These are phyloP conservation scores for Lycophotia porphyrea DNA, from an alignment of 2,888 invertebrate genomes.

Conservation along the genomic window DNA sequence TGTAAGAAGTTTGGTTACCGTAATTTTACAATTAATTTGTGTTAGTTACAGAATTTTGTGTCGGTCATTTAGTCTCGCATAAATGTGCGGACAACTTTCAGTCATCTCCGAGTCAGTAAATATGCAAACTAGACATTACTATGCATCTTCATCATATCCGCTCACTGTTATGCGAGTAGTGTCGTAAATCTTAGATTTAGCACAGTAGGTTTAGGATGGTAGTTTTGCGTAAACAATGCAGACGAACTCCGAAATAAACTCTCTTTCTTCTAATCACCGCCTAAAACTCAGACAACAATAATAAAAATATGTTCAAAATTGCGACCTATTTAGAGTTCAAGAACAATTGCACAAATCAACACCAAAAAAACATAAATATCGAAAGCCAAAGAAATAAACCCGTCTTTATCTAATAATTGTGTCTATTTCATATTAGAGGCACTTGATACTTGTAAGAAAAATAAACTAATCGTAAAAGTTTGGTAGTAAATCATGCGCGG, in stretches of 20 bases:
- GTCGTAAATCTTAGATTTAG: constrained; percentile 24
- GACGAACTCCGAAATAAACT: constrained; percentile 2
- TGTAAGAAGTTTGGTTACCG: too few species aligned
- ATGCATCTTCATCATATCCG: background rate
- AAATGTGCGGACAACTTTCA: background rate
- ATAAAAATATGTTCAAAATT: background rate
- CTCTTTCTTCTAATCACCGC: background rate
- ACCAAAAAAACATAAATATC: background rate
- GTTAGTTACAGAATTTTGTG: too few species aligned
- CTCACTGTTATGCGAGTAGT: background rate
- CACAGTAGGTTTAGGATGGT: constrained; percentile 21
- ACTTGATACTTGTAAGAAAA: constrained; percentile 51
- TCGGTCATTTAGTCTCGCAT: too few species aligned
- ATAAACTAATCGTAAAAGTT: constrained; percentile 61
- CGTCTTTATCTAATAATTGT: constrained; percentile 19
- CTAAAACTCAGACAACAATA: background rate
- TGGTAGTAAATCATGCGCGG: constrained; percentile 58
- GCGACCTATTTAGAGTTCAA: background rate
- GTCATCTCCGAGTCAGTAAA: background rate
- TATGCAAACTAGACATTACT: background rate
- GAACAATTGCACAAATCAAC: background rate
- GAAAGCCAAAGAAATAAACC: background rate
- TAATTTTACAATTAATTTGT: too few species aligned
- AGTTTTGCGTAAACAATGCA: constrained; percentile 8
- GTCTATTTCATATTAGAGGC: constrained; percentile 34